Conservation (phyloP, 2,797 vertebrate species). For the Sebastiscus tertius region DNA sequence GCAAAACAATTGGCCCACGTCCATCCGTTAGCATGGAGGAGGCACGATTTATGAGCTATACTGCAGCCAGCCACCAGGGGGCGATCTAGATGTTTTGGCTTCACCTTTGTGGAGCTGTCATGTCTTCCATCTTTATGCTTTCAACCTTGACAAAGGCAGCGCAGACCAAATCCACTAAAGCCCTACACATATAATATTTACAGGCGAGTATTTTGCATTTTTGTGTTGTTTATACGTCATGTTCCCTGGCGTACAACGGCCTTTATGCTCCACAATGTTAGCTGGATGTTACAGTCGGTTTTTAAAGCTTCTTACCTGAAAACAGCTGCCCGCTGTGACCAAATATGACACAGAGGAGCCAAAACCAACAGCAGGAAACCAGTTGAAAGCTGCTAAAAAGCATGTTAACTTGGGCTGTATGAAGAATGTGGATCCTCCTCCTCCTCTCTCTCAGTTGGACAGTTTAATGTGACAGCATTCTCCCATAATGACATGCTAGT, state of each 20-base stretch:
- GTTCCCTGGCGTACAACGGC: too few relatives aligned
- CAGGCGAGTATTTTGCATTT: rapidly evolving
- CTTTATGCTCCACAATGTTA: neutral
- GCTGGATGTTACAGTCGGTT: neutral
- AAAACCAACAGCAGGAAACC: neutral
- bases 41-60: too few relatives aligned
- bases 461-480: slow-evolving; percentile 14
- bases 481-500: slow-evolving; percentile 4
- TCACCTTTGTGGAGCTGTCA: too few relatives aligned
- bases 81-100: too few relatives aligned
- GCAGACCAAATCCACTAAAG: too few relatives aligned
- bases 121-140: too few relatives aligned
- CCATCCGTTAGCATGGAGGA: too few relatives aligned
- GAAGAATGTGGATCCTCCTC: neutral
- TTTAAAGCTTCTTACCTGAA: neutral
- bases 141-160: too few relatives aligned
- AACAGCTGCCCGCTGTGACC: neutral
- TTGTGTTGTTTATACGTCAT: neutral
- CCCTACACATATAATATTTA: too few relatives aligned
- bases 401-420: neutral
- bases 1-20: too few relatives aligned
- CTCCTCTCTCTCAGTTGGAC: neutral
- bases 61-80: too few relatives aligned
- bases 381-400: neutral
- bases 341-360: neutral